These are phyloP conservation scores for Camponotus vicinus DNA, from an alignment of 1,140 invertebrate genomes.

Conservation along the genomic window DNA sequence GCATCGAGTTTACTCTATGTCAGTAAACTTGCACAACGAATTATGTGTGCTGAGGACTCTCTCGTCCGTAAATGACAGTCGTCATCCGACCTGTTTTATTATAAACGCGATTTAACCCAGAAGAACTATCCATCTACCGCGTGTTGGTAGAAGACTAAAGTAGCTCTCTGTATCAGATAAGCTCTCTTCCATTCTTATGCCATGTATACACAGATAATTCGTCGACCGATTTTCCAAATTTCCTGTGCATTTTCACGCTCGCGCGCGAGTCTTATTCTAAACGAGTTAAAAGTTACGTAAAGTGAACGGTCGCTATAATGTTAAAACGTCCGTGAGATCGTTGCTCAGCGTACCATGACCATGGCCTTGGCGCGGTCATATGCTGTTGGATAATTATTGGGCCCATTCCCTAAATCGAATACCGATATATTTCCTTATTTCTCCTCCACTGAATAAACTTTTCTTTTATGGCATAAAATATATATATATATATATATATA, in stretches of 20 bases:
- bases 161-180: neutral
- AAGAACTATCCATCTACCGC: neutral
- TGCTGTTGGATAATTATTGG: constrained; percentile 67
- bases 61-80: constrained; percentile 21
- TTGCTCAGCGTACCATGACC: constrained; percentile 76
- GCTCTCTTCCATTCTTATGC: neutral
- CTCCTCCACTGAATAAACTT: neutral
- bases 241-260: neutral
- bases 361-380: constrained; percentile 76
- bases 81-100: neutral
- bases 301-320: constrained; percentile 43
- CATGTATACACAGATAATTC: neutral
- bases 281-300: constrained; percentile 66
- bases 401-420: constrained; percentile 32
- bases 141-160: neutral
- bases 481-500: neutral
- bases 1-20: constrained; percentile 15
- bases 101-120: neutral
- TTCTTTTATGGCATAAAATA: neutral
- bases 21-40: constrained; percentile 31
- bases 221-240: constrained; percentile 37
- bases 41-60: constrained; percentile 18
- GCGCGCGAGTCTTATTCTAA: constrained; percentile 4
- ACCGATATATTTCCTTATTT: constrained; percentile 11
- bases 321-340: constrained; percentile 56